These are phyloP conservation scores for Pelusios castaneus DNA, from an alignment of 2,113 vertebrate genomes.

Conservation along the genomic window DNA sequence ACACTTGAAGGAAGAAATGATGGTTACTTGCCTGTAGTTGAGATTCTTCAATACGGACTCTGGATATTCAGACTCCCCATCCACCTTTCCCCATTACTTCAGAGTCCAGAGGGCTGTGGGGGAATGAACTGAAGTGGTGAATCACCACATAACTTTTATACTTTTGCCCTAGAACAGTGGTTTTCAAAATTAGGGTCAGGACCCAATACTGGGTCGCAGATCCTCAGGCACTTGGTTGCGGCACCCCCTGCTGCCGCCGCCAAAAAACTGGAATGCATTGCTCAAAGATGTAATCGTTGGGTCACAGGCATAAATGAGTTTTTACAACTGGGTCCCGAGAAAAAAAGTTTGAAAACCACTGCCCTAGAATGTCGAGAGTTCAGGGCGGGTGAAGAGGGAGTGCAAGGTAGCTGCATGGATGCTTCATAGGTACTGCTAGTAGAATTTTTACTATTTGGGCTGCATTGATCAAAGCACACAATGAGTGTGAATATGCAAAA, in stretches of 20 bases:
- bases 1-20: background rate
- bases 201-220: too few relatives aligned
- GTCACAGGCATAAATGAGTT: too few relatives aligned
- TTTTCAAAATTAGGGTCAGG: too few relatives aligned
- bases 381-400: background rate
- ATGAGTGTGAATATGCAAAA: background rate
- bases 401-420: background rate
- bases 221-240: too few relatives aligned
- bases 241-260: too few relatives aligned
- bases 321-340: too few relatives aligned
- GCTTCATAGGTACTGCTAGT: background rate
- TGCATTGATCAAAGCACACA: background rate
- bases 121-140: background rate
- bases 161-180: background rate
- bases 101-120: background rate
- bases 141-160: background rate
- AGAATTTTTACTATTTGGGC: background rate
- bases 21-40: background rate
- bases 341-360: too few relatives aligned
- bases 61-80: too few relatives aligned
- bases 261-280: too few relatives aligned
- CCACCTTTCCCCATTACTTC: too few relatives aligned
- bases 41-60: background rate
- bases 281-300: too few relatives aligned
- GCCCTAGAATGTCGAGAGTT: background rate